A percentile compares a stretch with the other conserved stretches of the same genome.
These are phyloP conservation scores for Tenualosa thibaudeaui DNA, from an alignment of 2,797 vertebrate species.

Conservation along the genomic window DNA sequence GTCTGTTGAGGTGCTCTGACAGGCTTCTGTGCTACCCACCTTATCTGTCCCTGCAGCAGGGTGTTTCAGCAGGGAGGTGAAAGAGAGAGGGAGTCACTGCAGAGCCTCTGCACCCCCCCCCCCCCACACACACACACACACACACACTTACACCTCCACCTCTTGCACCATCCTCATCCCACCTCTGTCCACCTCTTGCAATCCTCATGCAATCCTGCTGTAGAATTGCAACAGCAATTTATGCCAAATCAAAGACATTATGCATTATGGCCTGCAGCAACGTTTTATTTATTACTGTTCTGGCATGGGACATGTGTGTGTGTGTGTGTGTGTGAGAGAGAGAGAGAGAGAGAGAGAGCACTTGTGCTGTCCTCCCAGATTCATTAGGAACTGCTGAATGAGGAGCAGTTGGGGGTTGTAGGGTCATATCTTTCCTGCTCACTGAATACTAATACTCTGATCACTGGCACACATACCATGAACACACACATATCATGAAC, in stretches of 20 bases:
- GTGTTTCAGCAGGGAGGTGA: neutral
- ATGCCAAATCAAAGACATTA: neutral
- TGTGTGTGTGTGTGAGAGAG: neutral
- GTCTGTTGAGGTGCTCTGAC: neutral
- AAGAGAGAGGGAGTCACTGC: neutral
- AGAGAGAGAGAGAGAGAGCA: neutral
- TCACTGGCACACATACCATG: neutral
- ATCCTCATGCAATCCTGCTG: neutral
- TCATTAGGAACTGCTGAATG: neutral
- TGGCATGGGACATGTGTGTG: neutral
- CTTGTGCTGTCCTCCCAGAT: neutral
- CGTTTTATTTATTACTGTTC: neutral
- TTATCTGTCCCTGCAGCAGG: neutral
- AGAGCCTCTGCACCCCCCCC: neutral
- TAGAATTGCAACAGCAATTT: conserved; percentile 13
- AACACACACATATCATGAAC: neutral
- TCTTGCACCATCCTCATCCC: neutral
- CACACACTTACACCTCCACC: too few relatives aligned
- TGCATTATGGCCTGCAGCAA: neutral
- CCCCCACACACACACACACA: too few relatives aligned
- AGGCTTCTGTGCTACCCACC: neutral
- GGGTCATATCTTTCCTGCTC: neutral
- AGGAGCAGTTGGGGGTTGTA: neutral
- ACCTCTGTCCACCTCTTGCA: neutral
- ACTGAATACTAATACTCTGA: neutral